Conservation (phyloP, 2,888 invertebrate genomes). For the Leucoptera coffeella region DNA sequence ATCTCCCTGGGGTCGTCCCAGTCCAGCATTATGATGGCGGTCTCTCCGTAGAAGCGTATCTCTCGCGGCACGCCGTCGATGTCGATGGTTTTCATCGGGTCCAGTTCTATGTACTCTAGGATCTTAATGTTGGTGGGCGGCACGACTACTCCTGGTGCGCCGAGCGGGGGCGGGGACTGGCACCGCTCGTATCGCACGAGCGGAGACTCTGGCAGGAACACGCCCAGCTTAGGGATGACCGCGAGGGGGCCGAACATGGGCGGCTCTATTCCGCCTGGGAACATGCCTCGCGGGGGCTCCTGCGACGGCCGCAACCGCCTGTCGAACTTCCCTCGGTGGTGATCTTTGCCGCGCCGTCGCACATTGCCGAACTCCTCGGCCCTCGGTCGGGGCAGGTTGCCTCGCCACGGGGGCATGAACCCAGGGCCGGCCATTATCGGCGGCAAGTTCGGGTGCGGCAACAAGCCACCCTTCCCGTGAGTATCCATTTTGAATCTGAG, state of each 20-base stretch:
- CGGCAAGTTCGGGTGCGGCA: no score
- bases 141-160: slow-evolving; percentile 23
- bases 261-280: no score
- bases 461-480: no score
- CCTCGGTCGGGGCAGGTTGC: slow-evolving; percentile 24
- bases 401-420: slow-evolving; percentile 24
- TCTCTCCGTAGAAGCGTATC: slow-evolving; percentile 80
- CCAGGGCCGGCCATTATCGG: no score
- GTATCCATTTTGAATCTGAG: no score
- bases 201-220: slow-evolving; percentile 27
- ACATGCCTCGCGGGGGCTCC: no score
- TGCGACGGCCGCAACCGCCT: no score
- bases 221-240: slow-evolving; percentile 27
- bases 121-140: slow-evolving; percentile 30
- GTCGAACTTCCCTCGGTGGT: no score
- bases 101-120: slow-evolving; percentile 43
- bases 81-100: slow-evolving; percentile 71
- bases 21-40: slow-evolving; percentile 77
- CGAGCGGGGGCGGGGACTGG: slow-evolving; percentile 27
- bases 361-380: slow-evolving; percentile 22
- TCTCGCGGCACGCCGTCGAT: slow-evolving; percentile 78
- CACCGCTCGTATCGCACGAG: slow-evolving; percentile 23
- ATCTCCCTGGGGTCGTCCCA: slow-evolving; percentile 84
- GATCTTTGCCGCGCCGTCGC: no score
- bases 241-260: no score